Evolutionary conservation across 92 coral and sea anemone genomes (phyloP).

Genomic region (Ricordea florida): DNA sequence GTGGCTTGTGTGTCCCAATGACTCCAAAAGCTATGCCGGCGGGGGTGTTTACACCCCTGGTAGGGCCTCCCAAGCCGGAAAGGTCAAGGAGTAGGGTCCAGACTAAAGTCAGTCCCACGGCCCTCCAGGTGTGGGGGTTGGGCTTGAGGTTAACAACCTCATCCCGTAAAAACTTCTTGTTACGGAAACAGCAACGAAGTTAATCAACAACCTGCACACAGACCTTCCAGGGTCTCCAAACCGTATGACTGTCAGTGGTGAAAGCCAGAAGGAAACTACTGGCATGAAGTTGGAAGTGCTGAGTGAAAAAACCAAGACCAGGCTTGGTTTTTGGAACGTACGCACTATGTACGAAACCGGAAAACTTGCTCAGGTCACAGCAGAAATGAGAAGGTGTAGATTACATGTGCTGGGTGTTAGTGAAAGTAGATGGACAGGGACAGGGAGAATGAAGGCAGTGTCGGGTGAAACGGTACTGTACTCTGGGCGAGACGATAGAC

Average conservation of each 20-base stretch:
- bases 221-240: too few species aligned
- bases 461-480: slow-evolving; percentile 18
- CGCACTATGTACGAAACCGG: slow-evolving; percentile 23
- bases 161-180: slow-evolving; percentile 3
- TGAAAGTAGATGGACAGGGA: slow-evolving; percentile 48
- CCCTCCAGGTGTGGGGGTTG: slow-evolving; percentile 25
- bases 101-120: too few species aligned
- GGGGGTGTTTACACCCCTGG: slow-evolving; percentile 43
- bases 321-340: slow-evolving; percentile 24
- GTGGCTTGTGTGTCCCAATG: slow-evolving; percentile 43
- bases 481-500: slow-evolving; percentile 16
- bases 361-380: slow-evolving; percentile 18
- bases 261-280: background rate
- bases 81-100: slow-evolving; percentile 47
- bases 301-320: slow-evolving; percentile 9
- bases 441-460: background rate
- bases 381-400: slow-evolving; percentile 24
- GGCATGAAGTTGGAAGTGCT: slow-evolving; percentile 11
- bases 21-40: slow-evolving; percentile 34
- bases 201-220: too few species aligned
- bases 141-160: slow-evolving; percentile 12
- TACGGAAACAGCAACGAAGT: slow-evolving; percentile 19
- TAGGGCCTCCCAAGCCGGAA: slow-evolving; percentile 46
- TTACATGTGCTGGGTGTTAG: slow-evolving; percentile 35
- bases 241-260: background rate